Evolutionary conservation across 2,113 vertebrate species (phyloP).

Genomic region (Tetraodon nigroviridis): DNA sequence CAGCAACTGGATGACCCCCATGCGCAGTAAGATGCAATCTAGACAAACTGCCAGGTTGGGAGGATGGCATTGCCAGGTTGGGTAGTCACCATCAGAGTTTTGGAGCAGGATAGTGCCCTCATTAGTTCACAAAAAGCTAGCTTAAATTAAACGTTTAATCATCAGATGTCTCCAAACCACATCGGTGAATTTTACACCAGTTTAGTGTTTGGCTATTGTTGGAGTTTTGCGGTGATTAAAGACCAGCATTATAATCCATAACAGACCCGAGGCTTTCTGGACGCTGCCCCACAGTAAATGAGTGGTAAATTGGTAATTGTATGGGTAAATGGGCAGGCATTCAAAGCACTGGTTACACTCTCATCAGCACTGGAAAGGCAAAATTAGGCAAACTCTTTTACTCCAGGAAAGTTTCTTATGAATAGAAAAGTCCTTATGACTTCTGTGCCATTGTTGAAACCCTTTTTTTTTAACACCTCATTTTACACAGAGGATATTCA

Average conservation of each 20-base stretch:
- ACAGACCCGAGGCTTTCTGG: constrained; percentile 69
- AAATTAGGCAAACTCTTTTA: constrained; percentile 30
- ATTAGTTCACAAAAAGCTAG: constrained; percentile 40
- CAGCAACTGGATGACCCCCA: constrained; percentile 30
- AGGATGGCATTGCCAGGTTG: constrained; percentile 27
- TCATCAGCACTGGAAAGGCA: constrained; percentile 41
- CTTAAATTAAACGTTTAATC: constrained; percentile 34
- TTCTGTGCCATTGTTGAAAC: constrained; percentile 17
- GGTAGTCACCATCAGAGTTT: constrained; percentile 47
- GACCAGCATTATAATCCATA: constrained; percentile 62
- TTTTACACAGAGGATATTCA: too few relatives aligned
- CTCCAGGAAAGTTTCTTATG: constrained; percentile 40
- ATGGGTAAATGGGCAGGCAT: constrained; percentile 65
- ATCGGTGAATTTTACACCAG: constrained; percentile 40
- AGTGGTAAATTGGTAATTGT: constrained; percentile 62
- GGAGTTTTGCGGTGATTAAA: constrained; percentile 64
- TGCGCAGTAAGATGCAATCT: not conserved
- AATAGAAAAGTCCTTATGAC: constrained; percentile 2
- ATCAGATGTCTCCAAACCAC: constrained; percentile 34
- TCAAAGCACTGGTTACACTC: constrained; percentile 56
- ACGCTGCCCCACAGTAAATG: constrained; percentile 52
- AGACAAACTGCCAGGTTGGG: constrained; percentile 35
- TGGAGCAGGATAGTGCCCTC: constrained; percentile 32
- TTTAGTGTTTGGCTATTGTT: constrained; percentile 49
- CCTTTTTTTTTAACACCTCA: constrained; percentile 1